Conservation (phyloP, 2,113 vertebrate genomes). For the Agapornis roseicollis region DNA sequence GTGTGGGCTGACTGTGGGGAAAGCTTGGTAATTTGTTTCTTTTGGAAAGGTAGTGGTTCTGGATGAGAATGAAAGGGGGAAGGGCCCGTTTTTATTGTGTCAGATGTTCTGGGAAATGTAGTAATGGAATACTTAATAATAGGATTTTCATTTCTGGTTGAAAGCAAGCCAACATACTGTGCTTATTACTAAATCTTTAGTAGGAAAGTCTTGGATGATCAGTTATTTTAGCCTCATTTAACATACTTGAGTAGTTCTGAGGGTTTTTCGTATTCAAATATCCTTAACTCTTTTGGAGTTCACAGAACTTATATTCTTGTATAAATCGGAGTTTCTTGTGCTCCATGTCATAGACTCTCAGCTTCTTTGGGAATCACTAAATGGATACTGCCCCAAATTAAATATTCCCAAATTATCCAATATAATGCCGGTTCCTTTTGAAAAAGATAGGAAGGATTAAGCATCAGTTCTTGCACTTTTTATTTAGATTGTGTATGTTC, state of each 20-base stretch:
- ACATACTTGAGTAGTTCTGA: background rate
- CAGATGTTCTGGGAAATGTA: background rate
- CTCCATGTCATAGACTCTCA: background rate
- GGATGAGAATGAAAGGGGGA: background rate
- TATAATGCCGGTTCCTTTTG: background rate
- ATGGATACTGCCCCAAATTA: background rate
- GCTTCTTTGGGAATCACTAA: background rate
- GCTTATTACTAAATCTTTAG: background rate
- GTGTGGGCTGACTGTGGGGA: background rate
- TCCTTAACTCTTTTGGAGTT: background rate
- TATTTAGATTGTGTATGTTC: background rate
- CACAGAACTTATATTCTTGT: background rate
- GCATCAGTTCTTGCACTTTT: background rate
- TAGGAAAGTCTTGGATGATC: background rate
- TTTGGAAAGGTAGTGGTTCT: background rate
- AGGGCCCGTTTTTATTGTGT: background rate
- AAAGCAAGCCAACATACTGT: background rate
- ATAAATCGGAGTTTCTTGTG: background rate
- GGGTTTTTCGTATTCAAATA: background rate
- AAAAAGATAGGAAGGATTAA: background rate
- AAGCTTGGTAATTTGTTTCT: background rate
- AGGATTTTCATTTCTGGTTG: background rate
- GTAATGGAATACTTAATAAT: background rate
- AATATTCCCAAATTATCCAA: background rate
- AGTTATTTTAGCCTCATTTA: background rate